Evolutionary conservation across 53 echinoderm and acorn worm species (phyloP).

Genomic region (Echinometra lucunter): DNA sequence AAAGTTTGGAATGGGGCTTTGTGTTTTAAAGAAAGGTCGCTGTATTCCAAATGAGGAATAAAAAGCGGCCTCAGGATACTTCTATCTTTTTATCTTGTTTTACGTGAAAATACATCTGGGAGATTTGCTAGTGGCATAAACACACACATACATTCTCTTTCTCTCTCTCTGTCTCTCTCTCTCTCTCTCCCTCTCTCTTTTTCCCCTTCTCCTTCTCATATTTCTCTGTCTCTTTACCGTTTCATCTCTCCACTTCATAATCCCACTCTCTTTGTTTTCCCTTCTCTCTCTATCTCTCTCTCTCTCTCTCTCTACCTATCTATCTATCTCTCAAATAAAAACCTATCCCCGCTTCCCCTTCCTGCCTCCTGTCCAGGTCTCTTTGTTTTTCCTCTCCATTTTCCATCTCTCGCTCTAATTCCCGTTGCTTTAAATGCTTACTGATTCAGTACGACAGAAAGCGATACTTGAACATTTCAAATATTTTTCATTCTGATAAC

Average conservation of each 20-base stretch:
- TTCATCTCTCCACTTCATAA: background rate
- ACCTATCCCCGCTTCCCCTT: too few relatives aligned
- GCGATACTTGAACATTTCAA: too few relatives aligned
- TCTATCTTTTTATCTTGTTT: background rate
- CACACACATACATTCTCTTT: background rate
- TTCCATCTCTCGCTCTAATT: too few relatives aligned
- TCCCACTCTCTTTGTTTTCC: background rate
- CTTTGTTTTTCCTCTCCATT: too few relatives aligned
- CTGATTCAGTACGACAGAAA: too few relatives aligned
- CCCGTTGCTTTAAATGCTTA: too few relatives aligned
- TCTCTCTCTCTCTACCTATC: too few relatives aligned
- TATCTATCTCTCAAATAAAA: too few relatives aligned
- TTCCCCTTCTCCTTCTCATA: background rate
- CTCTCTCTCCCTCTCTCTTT: background rate
- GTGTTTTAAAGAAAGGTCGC: slow-evolving; percentile 27
- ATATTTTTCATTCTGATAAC: too few relatives aligned
- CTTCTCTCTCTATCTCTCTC: background rate
- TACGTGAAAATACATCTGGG: background rate
- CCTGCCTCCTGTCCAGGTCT: too few relatives aligned
- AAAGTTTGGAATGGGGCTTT: background rate
- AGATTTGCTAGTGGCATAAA: background rate
- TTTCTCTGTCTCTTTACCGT: background rate
- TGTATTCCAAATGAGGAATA: background rate
- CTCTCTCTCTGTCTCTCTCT: background rate
- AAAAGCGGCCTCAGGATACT: background rate